Percentiles rank a stretch among this genome's conserved stretches.
Conservation (phyloP, 2,888 invertebrate genomes). For the Reticulitermes lucifugus region DNA sequence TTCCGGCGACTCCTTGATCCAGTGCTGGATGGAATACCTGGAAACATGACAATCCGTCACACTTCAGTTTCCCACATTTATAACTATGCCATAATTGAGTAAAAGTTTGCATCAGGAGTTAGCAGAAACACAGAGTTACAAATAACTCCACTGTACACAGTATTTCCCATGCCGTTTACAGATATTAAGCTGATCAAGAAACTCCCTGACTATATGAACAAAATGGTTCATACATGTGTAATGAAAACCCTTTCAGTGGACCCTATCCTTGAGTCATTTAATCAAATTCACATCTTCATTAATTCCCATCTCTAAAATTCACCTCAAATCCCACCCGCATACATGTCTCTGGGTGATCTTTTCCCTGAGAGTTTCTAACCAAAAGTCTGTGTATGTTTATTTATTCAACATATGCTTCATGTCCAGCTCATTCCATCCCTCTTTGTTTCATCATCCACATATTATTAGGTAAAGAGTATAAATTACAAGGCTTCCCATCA, state of each 20-base stretch:
- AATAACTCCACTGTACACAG: no score
- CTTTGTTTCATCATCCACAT: neutral
- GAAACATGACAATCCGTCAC: neutral
- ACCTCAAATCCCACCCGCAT: neutral
- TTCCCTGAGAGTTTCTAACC: neutral
- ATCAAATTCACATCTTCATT: neutral
- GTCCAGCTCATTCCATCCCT: neutral
- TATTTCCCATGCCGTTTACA: no score
- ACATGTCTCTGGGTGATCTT: neutral
- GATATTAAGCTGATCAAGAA: no score
- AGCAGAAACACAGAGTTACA: no score
- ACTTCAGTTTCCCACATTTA: no score
- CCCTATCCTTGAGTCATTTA: neutral
- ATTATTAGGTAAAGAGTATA: neutral
- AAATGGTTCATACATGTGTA: neutral
- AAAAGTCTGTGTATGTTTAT: neutral
- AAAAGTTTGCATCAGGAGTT: no score
- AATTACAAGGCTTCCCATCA: neutral
- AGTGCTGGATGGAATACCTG: neutral
- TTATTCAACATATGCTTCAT: neutral
- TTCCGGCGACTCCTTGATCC: slow-evolving; percentile 61
- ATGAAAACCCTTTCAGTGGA: neutral
- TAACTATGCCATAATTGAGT: no score
- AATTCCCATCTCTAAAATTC: neutral
- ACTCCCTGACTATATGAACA: neutral